phyloP scores from a whole-genome alignment of 2,113 vertebrate genomes.

The Platichthys stellatus region DNA sequence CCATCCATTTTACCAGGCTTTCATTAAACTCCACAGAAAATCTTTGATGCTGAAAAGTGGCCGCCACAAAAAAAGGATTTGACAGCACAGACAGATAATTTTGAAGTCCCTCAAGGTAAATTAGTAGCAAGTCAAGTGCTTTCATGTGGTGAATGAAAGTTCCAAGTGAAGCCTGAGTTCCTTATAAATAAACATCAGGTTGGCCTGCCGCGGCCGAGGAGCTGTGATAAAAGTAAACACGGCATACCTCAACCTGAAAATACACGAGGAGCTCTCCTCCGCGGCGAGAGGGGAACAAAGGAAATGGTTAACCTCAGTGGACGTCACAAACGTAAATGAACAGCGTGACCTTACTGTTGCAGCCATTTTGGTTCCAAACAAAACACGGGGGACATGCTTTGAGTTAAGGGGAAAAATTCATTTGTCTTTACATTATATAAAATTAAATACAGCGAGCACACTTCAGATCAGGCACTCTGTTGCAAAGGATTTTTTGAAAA shows the following conservation, averaged over 20 bases:
- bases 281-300: slow-evolving; percentile 57
- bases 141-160: slow-evolving; percentile 86
- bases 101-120: slow-evolving; percentile 79
- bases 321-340: slow-evolving; percentile 51
- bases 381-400: slow-evolving; percentile 57
- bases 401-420: slow-evolving; percentile 36
- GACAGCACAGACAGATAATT: slow-evolving; percentile 79
- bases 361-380: slow-evolving; percentile 50
- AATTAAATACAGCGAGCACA: slow-evolving; percentile 9
- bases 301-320: slow-evolving; percentile 65
- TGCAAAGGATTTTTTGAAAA: not conserved
- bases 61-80: slow-evolving; percentile 74
- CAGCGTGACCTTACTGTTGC: slow-evolving; percentile 38
- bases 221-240: slow-evolving; percentile 74
- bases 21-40: slow-evolving; percentile 71
- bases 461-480: not conserved
- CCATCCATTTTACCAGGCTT: slow-evolving; percentile 61
- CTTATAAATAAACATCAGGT: slow-evolving; percentile 78
- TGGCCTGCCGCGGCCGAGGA: slow-evolving; percentile 55
- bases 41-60: slow-evolving; percentile 79
- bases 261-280: slow-evolving; percentile 46
- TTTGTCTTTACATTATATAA: slow-evolving; percentile 3
- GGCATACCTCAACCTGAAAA: slow-evolving; percentile 67
- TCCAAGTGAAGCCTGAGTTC: slow-evolving; percentile 72
- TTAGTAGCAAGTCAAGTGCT: slow-evolving; percentile 81